phyloP scores from a whole-genome alignment of 1,140 invertebrate genomes.

The Vanessa tameamea region DNA sequence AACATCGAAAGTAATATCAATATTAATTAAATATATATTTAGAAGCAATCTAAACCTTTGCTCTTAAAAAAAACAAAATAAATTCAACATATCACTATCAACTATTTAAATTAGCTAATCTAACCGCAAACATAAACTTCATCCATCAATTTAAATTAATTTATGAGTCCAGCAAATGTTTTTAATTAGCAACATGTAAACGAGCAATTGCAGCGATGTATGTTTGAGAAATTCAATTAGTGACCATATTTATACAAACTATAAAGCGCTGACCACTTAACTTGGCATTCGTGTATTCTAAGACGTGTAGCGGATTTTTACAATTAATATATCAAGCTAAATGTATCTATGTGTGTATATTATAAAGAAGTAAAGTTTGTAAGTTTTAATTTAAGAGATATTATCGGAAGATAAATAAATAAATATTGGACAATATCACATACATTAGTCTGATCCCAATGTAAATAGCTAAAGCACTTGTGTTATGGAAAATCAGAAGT shows the following conservation, averaged over 20 bases:
- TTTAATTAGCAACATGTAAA: constrained; percentile 43
- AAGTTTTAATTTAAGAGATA: too few relatives aligned
- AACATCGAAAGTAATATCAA: too few relatives aligned
- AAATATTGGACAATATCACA: too few relatives aligned
- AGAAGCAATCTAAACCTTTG: background rate
- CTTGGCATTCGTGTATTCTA: background rate
- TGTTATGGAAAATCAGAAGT: too few relatives aligned
- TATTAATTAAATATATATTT: background rate
- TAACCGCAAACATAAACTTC: constrained; percentile 37
- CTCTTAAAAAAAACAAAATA: background rate
- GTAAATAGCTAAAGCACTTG: too few relatives aligned
- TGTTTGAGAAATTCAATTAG: constrained; percentile 37
- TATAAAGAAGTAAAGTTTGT: too few relatives aligned
- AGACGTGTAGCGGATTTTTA: background rate
- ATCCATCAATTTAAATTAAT: constrained; percentile 46
- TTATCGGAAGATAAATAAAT: too few relatives aligned
- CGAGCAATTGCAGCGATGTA: constrained; percentile 31
- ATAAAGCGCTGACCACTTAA: constrained; percentile 11
- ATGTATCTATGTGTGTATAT: too few relatives aligned
- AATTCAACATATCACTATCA: constrained; percentile 6
- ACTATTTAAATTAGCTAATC: constrained; percentile 31
- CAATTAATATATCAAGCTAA: too few relatives aligned
- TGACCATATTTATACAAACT: constrained; percentile 23
- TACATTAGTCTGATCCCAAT: too few relatives aligned
- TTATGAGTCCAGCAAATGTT: constrained; percentile 40